Base-by-base conservation (phyloP, 2,888 invertebrate species). In the Chrysomela aeneicollis region DNA sequence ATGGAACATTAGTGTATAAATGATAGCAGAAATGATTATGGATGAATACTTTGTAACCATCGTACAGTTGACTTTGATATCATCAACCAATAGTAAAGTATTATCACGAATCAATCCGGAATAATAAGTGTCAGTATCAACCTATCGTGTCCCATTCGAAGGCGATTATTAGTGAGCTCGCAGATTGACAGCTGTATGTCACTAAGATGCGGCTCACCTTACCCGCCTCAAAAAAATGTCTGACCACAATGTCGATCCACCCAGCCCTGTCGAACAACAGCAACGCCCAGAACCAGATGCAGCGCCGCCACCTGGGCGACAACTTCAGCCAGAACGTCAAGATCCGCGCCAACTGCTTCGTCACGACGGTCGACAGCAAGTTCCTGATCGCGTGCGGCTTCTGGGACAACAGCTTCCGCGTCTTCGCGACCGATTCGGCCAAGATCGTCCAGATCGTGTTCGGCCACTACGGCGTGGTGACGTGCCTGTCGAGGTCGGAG, bases 351-450 rank as follows among this genome's bases (percentile, higher is more conserved):
- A 95, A 94, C 83, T 97, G 97, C 82, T 99, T 98, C 85, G 95
- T 98, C 26, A 97, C 97, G 22, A 98, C 98, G 0, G 97, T 98
- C 1, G 99, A 99, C 84, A 97, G 97, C 78, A 88, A 95, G 71
- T 97, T 96, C 84, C 89, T 99, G 72, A 93, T 99, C 71, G 97
- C 98, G 0, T 97, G 97, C 79, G 99, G 99, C 59, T 99, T 98
- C 85, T 98, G 98, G 95, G 99, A 99, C 83, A 98, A 98, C 84
- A 97, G 97, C 84, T 99, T 99, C 86, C 86, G 99, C 6, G 96
- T 99, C 17, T 98, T 98, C 84, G 94, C 94, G 52, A 95, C 98
- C 0, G 99, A 99, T 80, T 94, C 95, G 65, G 98, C 97, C 0
- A 95, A 97, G 87, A 97, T 98, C 79, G 93, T 96, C 50, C 99